These are phyloP conservation scores for Darevskia mixta DNA, from an alignment of 2,797 vertebrate species.

Conservation along the genomic window DNA sequence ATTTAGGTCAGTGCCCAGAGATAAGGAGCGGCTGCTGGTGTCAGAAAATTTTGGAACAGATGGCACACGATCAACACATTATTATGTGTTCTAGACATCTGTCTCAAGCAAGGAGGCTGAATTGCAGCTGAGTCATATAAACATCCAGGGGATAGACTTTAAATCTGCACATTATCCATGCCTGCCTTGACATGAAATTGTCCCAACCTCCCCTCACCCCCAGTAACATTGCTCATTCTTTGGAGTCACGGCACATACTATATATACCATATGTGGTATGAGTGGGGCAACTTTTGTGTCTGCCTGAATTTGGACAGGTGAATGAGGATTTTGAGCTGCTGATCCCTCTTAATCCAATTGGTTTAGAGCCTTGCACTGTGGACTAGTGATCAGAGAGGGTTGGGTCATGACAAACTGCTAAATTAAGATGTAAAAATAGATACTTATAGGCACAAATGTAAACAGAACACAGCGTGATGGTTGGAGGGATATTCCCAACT, in stretches of 20 bases:
- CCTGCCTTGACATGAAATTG: conserved; percentile 12
- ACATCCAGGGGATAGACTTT: conserved; percentile 9
- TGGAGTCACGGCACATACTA: not conserved
- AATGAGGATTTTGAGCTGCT: not conserved
- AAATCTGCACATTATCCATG: conserved; percentile 26
- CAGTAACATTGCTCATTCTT: not conserved
- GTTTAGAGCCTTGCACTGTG: not conserved
- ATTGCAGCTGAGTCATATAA: not conserved
- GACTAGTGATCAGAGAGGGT: not conserved
- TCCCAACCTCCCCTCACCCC: too few relatives aligned
- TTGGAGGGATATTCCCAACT: too few relatives aligned
- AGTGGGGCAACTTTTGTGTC: not conserved
- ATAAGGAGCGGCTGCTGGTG: conserved; percentile 53
- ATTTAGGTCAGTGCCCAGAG: conserved; percentile 61
- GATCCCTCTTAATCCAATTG: conserved; percentile 22
- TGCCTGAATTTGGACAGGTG: conserved; percentile 26
- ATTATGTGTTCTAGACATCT: conserved; percentile 64
- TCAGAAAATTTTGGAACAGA: conserved; percentile 70
- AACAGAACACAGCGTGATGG: not conserved
- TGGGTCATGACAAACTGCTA: not conserved
- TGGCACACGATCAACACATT: conserved; percentile 60
- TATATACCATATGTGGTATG: fast-evolving
- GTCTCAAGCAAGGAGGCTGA: conserved; percentile 54
- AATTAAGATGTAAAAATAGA: conserved; percentile 19
- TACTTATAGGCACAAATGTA: not conserved